Conservation (phyloP, 1,140 invertebrate species). For the Drosophila kohkoa region DNA sequence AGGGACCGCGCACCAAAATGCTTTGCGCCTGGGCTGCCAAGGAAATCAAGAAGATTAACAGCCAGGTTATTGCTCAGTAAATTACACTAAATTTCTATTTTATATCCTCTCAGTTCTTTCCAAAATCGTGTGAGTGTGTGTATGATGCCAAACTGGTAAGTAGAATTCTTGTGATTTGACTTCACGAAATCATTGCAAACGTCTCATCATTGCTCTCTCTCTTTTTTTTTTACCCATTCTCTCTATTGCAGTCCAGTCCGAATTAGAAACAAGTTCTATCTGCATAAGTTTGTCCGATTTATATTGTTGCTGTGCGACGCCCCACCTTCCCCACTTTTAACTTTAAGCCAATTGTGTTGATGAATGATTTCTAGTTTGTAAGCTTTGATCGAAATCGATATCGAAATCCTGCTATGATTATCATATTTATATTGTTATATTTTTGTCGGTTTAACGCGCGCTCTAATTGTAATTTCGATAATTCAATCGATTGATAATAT, state of each 20-base stretch:
- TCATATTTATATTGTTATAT: conserved; percentile 57
- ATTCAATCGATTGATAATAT: not conserved
- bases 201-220: conserved; percentile 20
- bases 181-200: not conserved
- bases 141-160: conserved; percentile 71
- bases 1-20: conserved; percentile 93
- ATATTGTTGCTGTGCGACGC: conserved; percentile 77
- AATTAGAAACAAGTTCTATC: conserved; percentile 61
- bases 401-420: conserved; percentile 26
- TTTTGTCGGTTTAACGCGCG: conserved; percentile 34
- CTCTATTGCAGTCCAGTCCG: conserved; percentile 72
- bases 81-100: conserved; percentile 8
- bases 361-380: conserved; percentile 41
- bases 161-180: conserved; percentile 16
- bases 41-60: conserved; percentile 93
- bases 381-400: conserved; percentile 52
- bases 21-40: conserved; percentile 97
- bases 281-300: conserved; percentile 77
- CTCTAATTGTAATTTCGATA: conserved; percentile 41
- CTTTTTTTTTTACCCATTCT: conserved; percentile 23
- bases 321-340: conserved; percentile 28
- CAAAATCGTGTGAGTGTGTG: conserved; percentile 39
- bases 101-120: conserved; percentile 43
- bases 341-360: conserved; percentile 68
- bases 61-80: conserved; percentile 74